phyloP scores from a whole-genome alignment of 2,888 invertebrate genomes.

The Ditula angustiorana region DNA sequence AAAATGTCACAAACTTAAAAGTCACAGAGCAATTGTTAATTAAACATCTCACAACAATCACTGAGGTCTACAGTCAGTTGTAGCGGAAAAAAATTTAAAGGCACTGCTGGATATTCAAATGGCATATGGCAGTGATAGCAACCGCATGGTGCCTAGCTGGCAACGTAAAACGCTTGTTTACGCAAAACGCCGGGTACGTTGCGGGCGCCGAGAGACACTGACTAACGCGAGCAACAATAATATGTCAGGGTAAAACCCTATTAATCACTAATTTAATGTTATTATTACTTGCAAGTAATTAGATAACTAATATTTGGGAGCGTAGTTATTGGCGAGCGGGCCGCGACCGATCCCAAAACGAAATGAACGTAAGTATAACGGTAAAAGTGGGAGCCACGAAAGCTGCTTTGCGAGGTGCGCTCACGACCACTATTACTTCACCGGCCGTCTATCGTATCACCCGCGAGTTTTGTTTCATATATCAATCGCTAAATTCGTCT shows the following conservation, averaged over 20 bases:
- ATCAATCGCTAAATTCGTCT: slow-evolving; percentile 43
- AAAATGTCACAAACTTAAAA: slow-evolving; percentile 46
- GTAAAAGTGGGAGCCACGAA: slow-evolving; percentile 83
- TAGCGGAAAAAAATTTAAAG: slow-evolving; percentile 44
- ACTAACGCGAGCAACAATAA: slow-evolving; percentile 50
- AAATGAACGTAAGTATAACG: slow-evolving; percentile 80
- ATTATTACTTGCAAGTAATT: slow-evolving; percentile 55
- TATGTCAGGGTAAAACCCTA: slow-evolving; percentile 60
- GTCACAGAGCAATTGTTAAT: slow-evolving; percentile 49
- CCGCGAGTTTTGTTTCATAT: slow-evolving; percentile 47
- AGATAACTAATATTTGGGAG: slow-evolving; percentile 56
- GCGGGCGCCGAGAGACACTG: slow-evolving; percentile 51
- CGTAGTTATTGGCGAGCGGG: slow-evolving; percentile 60
- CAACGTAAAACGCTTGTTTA: slow-evolving; percentile 71
- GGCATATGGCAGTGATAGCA: slow-evolving; percentile 73
- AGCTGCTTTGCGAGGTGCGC: slow-evolving; percentile 75
- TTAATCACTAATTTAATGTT: slow-evolving; percentile 41
- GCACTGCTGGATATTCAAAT: slow-evolving; percentile 53
- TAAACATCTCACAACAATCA: slow-evolving; percentile 54
- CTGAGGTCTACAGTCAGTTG: slow-evolving; percentile 44
- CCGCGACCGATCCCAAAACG: slow-evolving; percentile 72
- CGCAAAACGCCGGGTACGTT: slow-evolving; percentile 52
- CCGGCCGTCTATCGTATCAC: slow-evolving; percentile 63
- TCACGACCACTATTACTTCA: slow-evolving; percentile 74
- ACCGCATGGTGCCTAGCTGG: slow-evolving; percentile 84